Evolutionary conservation across 2,888 invertebrate genomes (phyloP).

Genomic region (Heliconius ethilla): DNA sequence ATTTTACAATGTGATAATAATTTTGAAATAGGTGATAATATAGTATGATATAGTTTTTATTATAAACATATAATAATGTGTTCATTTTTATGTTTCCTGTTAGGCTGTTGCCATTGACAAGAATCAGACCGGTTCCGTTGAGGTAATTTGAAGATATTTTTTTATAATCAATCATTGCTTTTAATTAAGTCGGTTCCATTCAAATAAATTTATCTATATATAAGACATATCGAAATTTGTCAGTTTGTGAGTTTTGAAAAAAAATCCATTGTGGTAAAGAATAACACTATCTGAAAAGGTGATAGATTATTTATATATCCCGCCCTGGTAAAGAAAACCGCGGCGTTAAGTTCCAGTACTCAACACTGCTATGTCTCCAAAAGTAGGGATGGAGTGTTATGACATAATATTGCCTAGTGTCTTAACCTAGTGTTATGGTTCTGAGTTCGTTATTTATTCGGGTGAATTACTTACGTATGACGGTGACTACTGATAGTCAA

Average conservation of each 20-base stretch:
- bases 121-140: constrained; percentile 7
- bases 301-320: too few relatives aligned
- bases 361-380: too few relatives aligned
- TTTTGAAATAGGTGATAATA: constrained; percentile 16
- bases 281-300: too few relatives aligned
- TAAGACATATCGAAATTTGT: not conserved
- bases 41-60: constrained; percentile 14
- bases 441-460: not conserved
- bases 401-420: too few relatives aligned
- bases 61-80: constrained; percentile 1
- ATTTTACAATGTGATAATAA: not conserved
- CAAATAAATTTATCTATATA: not conserved
- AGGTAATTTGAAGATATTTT: constrained; percentile 9
- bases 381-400: too few relatives aligned
- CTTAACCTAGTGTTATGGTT: too few relatives aligned
- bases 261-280: not conserved
- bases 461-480: not conserved
- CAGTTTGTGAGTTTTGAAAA: not conserved
- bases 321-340: too few relatives aligned
- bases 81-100: constrained; percentile 29
- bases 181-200: constrained; percentile 15
- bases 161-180: constrained; percentile 21
- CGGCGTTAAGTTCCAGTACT: too few relatives aligned
- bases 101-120: constrained; percentile 10
- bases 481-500: not conserved